Conservation (phyloP, 2,113 vertebrate genomes). For the Jaculus jaculus region DNA sequence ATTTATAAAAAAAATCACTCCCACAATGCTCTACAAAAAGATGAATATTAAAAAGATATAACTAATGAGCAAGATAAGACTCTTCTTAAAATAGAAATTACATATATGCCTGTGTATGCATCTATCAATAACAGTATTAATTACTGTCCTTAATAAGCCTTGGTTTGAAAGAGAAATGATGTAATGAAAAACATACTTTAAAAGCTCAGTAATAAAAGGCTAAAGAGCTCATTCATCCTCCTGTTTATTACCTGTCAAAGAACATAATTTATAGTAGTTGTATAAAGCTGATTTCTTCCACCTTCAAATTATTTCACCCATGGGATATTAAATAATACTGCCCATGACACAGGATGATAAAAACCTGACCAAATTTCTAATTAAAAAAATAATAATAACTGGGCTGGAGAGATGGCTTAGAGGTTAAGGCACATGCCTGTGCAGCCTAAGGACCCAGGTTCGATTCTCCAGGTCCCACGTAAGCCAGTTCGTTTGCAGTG, state of each 20-base stretch:
- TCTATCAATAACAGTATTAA: background rate
- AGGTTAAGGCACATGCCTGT: too few species aligned
- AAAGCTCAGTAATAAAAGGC: constrained; percentile 20
- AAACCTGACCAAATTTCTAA: constrained; percentile 35
- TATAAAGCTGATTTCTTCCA: background rate
- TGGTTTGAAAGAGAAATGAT: background rate
- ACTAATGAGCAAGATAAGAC: background rate
- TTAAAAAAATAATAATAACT: too few species aligned
- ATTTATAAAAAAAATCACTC: background rate
- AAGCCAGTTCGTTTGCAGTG: too few species aligned
- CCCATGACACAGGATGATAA: background rate
- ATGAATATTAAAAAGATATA: background rate
- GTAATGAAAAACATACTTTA: background rate
- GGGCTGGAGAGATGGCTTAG: too few species aligned
- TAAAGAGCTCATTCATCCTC: background rate
- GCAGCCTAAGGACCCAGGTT: too few species aligned
- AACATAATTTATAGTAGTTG: background rate
- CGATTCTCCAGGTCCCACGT: too few species aligned
- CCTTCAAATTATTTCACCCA: background rate
- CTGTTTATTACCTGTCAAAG: background rate
- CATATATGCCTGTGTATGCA: background rate
- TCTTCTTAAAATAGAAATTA: background rate
- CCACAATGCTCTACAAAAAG: background rate
- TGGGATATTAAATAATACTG: background rate
- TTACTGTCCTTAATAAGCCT: background rate